Base-by-base conservation (phyloP, 1,140 invertebrate genomes). In the Lordiphosa stackelbergi region DNA sequence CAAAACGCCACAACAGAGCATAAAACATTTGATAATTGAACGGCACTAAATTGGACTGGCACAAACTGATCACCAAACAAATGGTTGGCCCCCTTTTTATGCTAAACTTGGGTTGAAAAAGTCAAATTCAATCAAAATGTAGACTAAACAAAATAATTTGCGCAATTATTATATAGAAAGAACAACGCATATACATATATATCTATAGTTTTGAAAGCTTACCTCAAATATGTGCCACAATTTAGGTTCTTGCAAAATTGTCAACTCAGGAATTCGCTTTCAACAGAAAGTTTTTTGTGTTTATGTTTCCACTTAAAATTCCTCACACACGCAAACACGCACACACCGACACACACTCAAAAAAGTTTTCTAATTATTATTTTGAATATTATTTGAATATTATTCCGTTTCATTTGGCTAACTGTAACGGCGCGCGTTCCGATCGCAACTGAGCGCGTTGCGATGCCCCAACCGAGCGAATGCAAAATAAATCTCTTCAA, bases 101-200 rank as follows among this genome's bases (percentile, higher is more conserved):
- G 47, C 56, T 47, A 16, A 38, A 53, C 40, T 69, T 69, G 75
- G 75, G 56, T 75, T 49, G 28, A 46, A 79, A 81, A 81, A 79
- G 75, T 71, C 74, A 79, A 81, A 65, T 83, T 83, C 66, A 81
- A 79, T 79, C 66, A 77, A 83, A 81, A 83, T 73, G 78, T 83
- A 61, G 72, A 73, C 72, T 71, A 83, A 83, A 83, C 77, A 83
- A 83, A 31, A 69, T 69, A 42, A 83, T 83, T 83, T 66, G 57
- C 69, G 65, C 77, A 83, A 83, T 77, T 83, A 83, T 3, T 24
- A 6, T 24, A 24, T 24, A 24, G 22, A 5, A 24, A 24, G 22
- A 5, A 24, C 5, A 1, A 24, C 22, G 22, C 22, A 24, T 38
- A 35, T 38, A 24, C 11, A 28, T 10, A 9, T 16, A 41, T n/a